Evolutionary conservation across 2,797 vertebrate species (phyloP), one percentile per base, ranked within the genome.

Genomic region (Thripadectes ignobilis): DNA sequence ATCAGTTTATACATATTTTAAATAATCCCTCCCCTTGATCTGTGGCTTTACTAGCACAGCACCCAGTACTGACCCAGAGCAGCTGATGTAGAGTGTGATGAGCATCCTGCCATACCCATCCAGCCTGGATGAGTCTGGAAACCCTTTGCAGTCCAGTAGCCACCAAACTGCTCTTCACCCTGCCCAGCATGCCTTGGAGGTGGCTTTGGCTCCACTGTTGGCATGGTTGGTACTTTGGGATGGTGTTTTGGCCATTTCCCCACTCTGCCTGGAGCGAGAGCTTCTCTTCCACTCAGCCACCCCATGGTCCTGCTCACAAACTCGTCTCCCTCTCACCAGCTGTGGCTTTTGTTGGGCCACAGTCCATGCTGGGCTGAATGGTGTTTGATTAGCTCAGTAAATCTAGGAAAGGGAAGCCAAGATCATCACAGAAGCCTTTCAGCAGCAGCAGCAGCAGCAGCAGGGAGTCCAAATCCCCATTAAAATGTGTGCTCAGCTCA

Each of bases 331-430:
- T 58, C 77, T 66, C 62, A 22, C 26, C 89, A 72, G 93, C 85
- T 62, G 54, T 4, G 24, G 65, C 21, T 93, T 94, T 92, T 73
- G 54, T 26, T 66, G 78, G 85, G 41, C 65, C 32, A 15, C 49
- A 12, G 72, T 65, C 91, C 89, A 81, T 1, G 2, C 43, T 30
- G 3, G 71, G 58, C 66, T 85, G 88, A 84, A 90, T 78, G 68
- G 51, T 62, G 66, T 92, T 85, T 92, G 91, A 93, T 95, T 84
- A 94, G 62, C 91, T 93, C 82, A 76, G 69, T 72, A 81, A 62
- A 91, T 84, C 55, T 89, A 36, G 71, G 89, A 84, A 92, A 38
- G 51, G 58, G 82, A 75, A 96, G 92, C 95, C 96, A 95, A 94
- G 91, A 88, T 72, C 12, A 5, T 66, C 65, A 74, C 76, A 72